Percentiles rank a stretch among this genome's conserved stretches.
These are phyloP conservation scores for honey bee (Apis mellifera) DNA, from an alignment of 1,140 invertebrate genomes.

Conservation along the genomic window DNA sequence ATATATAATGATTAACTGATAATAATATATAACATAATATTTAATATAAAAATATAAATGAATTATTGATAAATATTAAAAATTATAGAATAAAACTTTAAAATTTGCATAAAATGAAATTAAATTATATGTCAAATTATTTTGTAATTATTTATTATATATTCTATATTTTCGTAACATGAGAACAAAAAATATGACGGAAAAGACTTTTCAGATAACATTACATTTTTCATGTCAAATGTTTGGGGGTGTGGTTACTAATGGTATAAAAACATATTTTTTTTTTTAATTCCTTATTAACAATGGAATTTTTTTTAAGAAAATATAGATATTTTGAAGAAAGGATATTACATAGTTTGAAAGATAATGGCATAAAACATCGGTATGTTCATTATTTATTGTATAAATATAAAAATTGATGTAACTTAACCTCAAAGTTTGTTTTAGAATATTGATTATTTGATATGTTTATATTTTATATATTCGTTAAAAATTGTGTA, in stretches of 20 bases:
- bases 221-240: slow-evolving; percentile 24
- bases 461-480: slow-evolving; percentile 11
- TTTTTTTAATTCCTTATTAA: neutral
- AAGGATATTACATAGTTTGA: slow-evolving; percentile 59
- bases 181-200: slow-evolving; percentile 24
- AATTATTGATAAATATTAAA: neutral
- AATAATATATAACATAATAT: neutral
- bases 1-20: neutral
- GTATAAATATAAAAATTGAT: neutral
- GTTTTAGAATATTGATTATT: neutral
- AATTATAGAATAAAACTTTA: neutral
- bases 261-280: slow-evolving; percentile 29
- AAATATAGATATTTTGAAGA: slow-evolving; percentile 53
- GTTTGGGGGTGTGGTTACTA: slow-evolving; percentile 27
- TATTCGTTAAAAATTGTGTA: neutral
- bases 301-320: slow-evolving; percentile 55
- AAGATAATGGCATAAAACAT: slow-evolving; percentile 59
- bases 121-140: neutral
- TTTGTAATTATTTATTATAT: neutral
- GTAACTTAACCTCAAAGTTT: slow-evolving; percentile 51
- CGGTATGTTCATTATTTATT: slow-evolving; percentile 52
- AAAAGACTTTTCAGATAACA: slow-evolving; percentile 17
- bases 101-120: neutral
- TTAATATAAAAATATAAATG: neutral
- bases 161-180: neutral